These are phyloP conservation scores for Ardeotis arabs DNA, from an alignment of 2,113 vertebrate genomes.

Conservation along the genomic window DNA sequence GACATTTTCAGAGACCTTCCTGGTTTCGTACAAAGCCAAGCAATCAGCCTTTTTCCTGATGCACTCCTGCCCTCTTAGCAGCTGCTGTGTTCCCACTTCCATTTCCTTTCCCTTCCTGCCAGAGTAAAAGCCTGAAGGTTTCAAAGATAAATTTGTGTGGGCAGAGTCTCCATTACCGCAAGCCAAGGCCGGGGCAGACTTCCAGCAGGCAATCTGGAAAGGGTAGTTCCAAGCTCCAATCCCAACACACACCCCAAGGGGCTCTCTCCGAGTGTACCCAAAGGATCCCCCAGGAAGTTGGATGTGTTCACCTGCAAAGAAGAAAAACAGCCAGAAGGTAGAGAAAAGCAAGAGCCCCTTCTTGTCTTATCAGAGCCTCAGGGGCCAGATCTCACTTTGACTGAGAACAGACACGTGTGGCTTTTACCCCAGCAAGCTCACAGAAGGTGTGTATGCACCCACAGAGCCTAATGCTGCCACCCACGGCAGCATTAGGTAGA, in stretches of 20 bases:
- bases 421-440: not conserved
- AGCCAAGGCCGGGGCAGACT: constrained; percentile 91
- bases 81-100: not conserved
- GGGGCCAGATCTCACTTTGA: not conserved
- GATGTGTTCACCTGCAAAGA: constrained; percentile 87
- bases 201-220: constrained; percentile 88
- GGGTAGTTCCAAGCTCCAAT: constrained; percentile 98
- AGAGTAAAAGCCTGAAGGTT: not conserved
- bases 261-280: constrained; percentile 91
- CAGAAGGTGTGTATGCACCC: not conserved
- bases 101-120: not conserved
- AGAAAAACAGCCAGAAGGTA: not conserved
- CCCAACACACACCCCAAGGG: constrained; percentile 92
- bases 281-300: constrained; percentile 90
- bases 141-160: not conserved
- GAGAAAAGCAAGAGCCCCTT: not conserved
- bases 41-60: not conserved
- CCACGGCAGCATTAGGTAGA: fast-evolving
- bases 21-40: not conserved
- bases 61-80: not conserved
- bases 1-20: not conserved
- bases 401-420: not conserved
- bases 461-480: not conserved
- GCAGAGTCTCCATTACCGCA: constrained; percentile 81
- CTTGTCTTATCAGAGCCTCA: not conserved